phyloP scores from a whole-genome alignment of 2,113 vertebrate species.

The Indicator indicator region DNA sequence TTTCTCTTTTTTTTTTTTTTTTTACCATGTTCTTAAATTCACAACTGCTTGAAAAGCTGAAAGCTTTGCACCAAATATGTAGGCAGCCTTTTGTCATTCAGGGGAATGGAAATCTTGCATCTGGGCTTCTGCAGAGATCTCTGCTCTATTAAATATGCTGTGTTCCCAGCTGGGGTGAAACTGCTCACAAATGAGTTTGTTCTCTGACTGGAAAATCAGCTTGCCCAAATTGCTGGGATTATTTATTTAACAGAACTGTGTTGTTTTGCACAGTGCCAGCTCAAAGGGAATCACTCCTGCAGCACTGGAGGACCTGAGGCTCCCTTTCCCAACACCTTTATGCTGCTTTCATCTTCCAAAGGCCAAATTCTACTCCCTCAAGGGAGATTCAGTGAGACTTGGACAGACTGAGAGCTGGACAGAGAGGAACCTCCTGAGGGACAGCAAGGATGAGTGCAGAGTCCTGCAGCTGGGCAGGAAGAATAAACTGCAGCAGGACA shows the following conservation, averaged over 20 bases:
- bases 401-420: too few relatives aligned
- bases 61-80: slow-evolving; percentile 28
- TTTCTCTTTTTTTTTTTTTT: neutral
- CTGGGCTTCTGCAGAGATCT: slow-evolving; percentile 41
- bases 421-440: too few relatives aligned
- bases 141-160: slow-evolving; percentile 59
- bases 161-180: slow-evolving; percentile 56
- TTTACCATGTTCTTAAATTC: slow-evolving; percentile 29
- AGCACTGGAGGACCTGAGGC: neutral
- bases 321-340: neutral
- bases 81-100: slow-evolving; percentile 28
- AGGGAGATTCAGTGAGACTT: too few relatives aligned
- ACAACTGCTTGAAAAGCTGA: slow-evolving; percentile 16
- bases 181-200: slow-evolving; percentile 54
- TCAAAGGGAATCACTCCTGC: neutral
- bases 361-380: neutral
- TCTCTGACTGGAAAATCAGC: slow-evolving; percentile 52
- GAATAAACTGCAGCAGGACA: too few relatives aligned
- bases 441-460: too few relatives aligned
- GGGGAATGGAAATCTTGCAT: slow-evolving; percentile 43
- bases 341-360: neutral
- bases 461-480: too few relatives aligned
- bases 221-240: slow-evolving; percentile 34
- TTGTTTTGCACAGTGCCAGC: neutral
- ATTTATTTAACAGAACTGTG: slow-evolving; percentile 40